Base-by-base conservation (phyloP, 2,888 invertebrate species). In the Yponomeuta cagnagella region DNA sequence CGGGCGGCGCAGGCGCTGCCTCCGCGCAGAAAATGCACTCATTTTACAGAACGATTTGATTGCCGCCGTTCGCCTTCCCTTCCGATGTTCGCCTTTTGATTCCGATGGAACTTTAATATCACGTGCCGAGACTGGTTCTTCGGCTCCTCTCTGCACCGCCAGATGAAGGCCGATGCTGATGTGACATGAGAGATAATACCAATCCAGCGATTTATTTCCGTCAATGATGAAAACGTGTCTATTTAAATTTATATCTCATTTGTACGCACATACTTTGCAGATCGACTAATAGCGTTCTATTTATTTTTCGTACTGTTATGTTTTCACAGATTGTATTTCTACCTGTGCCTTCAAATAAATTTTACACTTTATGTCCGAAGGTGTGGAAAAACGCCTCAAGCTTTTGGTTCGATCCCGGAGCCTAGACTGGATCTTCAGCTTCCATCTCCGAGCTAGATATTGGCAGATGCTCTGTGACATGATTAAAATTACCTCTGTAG, bases 41-140 rank as follows among this genome's bases (percentile, higher is more conserved):
- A 79, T 85, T 89, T 86, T 77, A 80, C 79, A 79, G 43, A 81
- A 81, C 81, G 80, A 84, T 87, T 87, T 84, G 87, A 87, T 89
- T 87, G 83, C 84, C 77, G 76, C 77, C 76, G 74, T 79, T 77
- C 77, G 80, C 79, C 78, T 82, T 83, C 79, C 76, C 77, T 82
- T 82, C 82, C 84, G 43, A 43, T 43, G 43, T 43, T 43, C 43
- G 8, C 43, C 43, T 43, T 87, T 88, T 82, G 87, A 86, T 84
- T 83, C 80, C 80, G 77, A 85, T 85, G 85, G 82, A 80, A 81
- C 80, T 81, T 79, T 76, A 75, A 83, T 80, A 79, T 76, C 77
- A 37, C 9, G 10, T 30, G 5, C 48, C 77, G 37, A 75, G 80
- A 84, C 85, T 81, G 85, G 85, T 85, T 85, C 80, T 75, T 76